A percentile compares a stretch with the other conserved stretches of the same genome.
Conservation (phyloP, 2,797 vertebrate species). For the Gallinago nigripennis region DNA sequence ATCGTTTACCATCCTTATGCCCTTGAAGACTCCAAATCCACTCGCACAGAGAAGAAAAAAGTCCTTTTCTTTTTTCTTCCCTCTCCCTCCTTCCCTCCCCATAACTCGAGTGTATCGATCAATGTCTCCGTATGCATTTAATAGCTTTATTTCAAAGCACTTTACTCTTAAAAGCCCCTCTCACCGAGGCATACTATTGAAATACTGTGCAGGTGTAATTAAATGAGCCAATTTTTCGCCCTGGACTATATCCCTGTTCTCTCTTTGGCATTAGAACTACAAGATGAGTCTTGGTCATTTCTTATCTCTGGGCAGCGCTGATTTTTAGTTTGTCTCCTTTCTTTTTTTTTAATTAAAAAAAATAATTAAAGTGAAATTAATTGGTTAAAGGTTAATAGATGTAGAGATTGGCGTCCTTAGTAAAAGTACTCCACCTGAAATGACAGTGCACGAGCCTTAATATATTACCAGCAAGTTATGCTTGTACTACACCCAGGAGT, state of each 20-base stretch:
- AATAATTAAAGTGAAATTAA: constrained; percentile 58
- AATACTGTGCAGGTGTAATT: constrained; percentile 66
- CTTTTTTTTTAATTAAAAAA: constrained; percentile 35
- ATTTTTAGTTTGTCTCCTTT: not conserved
- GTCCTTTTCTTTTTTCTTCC: not conserved
- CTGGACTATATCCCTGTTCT: not conserved
- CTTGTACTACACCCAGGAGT: constrained; percentile 16
- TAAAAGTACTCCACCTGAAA: constrained; percentile 34
- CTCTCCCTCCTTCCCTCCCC: not conserved
- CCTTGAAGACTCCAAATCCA: constrained; percentile 62
- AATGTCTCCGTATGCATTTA: constrained; percentile 67
- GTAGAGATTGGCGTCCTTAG: constrained; percentile 24
- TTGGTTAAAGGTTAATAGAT: constrained; percentile 64
- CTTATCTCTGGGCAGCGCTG: not conserved
- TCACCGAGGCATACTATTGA: constrained; percentile 43
- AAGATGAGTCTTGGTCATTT: not conserved
- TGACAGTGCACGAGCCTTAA: constrained; percentile 21
- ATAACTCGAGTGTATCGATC: constrained; percentile 66
- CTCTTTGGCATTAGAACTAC: not conserved
- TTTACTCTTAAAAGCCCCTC: constrained; percentile 66
- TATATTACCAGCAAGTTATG: constrained; percentile 22
- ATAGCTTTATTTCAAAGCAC: constrained; percentile 64
- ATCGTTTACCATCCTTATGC: constrained; percentile 53
- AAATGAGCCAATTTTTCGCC: constrained; percentile 41
- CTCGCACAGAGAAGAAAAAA: constrained; percentile 45